Evolutionary conservation across 2,113 vertebrate genomes (phyloP).

Genomic region (Clarias macrocephalus): DNA sequence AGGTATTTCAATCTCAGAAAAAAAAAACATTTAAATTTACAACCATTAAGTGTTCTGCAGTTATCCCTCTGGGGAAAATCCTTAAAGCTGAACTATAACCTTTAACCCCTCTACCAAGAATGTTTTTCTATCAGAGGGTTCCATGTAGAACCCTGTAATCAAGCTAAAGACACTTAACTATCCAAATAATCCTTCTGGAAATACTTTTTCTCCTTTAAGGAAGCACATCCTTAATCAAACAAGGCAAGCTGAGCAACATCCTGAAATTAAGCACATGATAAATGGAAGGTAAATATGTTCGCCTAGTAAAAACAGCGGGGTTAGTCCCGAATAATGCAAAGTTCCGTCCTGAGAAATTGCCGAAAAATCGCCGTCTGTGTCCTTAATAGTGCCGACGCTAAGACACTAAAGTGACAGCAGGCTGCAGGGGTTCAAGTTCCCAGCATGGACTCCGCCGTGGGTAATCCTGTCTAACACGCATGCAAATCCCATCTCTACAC

Average conservation of each 20-base stretch:
- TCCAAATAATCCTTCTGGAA: conserved; percentile 1
- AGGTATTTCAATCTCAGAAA: background rate
- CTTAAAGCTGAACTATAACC: background rate
- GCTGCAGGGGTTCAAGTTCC: conserved; percentile 71
- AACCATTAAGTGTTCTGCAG: background rate
- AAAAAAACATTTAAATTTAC: background rate
- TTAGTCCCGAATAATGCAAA: background rate
- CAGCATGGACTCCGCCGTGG: conserved; percentile 66
- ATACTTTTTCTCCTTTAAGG: no score
- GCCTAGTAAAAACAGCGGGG: background rate
- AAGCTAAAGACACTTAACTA: background rate
- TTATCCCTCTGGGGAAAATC: background rate
- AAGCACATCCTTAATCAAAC: background rate
- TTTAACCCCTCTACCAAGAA: background rate
- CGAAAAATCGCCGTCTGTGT: conserved; percentile 12
- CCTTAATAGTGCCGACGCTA: conserved; percentile 14
- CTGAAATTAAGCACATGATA: background rate
- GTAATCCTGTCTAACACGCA: conserved; percentile 78
- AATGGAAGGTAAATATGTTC: conserved; percentile 26
- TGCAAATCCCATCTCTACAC: conserved; percentile 78
- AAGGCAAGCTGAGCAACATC: background rate
- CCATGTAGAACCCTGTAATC: conserved; percentile 1
- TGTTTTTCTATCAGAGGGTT: background rate
- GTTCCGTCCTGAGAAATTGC: background rate
- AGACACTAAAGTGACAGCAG: conserved; percentile 45